Evolutionary conservation across 2,888 invertebrate species (phyloP), one percentile per base, ranked within the genome.

Genomic region (Nemotelus nigrinus): DNA sequence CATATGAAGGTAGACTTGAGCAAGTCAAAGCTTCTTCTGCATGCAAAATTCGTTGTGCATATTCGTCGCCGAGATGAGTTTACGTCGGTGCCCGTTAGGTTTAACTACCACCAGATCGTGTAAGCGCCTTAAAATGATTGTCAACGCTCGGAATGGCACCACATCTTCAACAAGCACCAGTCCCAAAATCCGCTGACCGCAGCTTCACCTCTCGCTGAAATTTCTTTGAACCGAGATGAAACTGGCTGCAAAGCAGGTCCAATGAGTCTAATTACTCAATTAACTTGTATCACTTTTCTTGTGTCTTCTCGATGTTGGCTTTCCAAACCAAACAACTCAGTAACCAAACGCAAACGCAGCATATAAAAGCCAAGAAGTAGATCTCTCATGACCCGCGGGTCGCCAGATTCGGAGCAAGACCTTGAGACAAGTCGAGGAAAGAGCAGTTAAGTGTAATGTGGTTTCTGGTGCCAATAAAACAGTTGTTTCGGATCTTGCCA

Each of bases 231-330:
- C 25, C 44, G 47, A 67, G 67, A 67, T 67, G 67, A n/a, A 67
- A 67, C 67, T 67, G 67, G 67, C 44, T 45, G 44, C 47, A 45
- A 44, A 45, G 45, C 47, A 3, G 39, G 67, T 67, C 67, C 67
- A 67, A 67, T 67, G 67, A 67, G 67, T 47, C 67, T 67, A 67
- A 67, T 67, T 67, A 39, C 67, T 67, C 67, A 67, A 67, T 67
- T 67, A 67, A 45, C 41, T 7, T 44, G 64, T 44, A 67, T 67
- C n/a, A 47, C 44, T 8, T 10, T 67, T 67, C 47, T 10, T 10
- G 67, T n/a, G 45, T 67, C 67, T 7, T 58, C 58, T 7, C 8
- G 25, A 7, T 39, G 67, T n/a, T n/a, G n/a, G 44, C 67, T 45
- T 45, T 47, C 67, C 47, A 47, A 45, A 47, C n/a, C 4, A 58